phyloP scores from a whole-genome alignment of 2,797 vertebrate genomes.

The Lacerta agilis region DNA sequence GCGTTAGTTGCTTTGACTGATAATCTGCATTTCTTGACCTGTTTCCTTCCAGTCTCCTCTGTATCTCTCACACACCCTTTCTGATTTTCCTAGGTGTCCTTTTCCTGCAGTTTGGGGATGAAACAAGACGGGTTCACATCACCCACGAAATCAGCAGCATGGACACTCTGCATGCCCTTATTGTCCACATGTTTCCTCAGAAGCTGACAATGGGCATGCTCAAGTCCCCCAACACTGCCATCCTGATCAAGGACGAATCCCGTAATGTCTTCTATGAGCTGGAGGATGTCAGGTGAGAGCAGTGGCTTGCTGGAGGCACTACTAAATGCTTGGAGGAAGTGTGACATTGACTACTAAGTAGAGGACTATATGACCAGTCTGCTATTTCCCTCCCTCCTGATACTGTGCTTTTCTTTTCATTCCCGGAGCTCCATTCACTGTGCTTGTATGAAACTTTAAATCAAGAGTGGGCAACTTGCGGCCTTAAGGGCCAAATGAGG shows the following conservation, averaged over 20 bases:
- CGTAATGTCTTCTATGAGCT: constrained; percentile 98
- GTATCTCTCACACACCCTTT: background rate
- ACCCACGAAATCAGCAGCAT: constrained; percentile 98
- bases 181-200: constrained; percentile 99
- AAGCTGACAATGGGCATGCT: constrained; percentile 98
- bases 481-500: no score
- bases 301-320: background rate
- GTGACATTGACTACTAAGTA: background rate
- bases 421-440: no score
- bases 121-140: constrained; percentile 96
- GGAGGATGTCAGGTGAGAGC: constrained; percentile 88
- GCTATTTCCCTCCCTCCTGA: background rate
- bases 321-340: background rate
- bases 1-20: background rate
- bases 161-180: constrained; percentile 97
- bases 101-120: constrained; percentile 97
- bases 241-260: constrained; percentile 98
- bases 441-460: no score
- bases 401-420: background rate
- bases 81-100: constrained; percentile 85
- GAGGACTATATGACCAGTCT: background rate
- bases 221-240: constrained; percentile 97
- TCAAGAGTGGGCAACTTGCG: no score
- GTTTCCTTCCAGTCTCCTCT: background rate
- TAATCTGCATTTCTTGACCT: background rate